A percentile compares a stretch with the other conserved stretches of the same genome.
Evolutionary conservation across 2,113 vertebrate species (phyloP).

Genomic region (Pan paniscus): DNA sequence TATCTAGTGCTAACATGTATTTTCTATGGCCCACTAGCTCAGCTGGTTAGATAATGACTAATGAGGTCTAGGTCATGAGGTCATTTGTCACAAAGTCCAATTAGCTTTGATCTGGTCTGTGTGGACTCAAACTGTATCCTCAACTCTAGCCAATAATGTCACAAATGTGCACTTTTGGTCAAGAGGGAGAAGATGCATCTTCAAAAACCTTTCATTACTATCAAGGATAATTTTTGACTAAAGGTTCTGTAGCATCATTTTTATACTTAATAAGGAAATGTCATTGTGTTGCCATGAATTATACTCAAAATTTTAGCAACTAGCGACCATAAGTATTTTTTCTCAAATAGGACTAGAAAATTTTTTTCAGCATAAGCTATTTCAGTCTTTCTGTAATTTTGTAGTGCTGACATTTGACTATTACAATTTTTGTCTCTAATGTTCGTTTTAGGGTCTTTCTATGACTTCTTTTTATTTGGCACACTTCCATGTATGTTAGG

Average conservation of each 20-base stretch:
- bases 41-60: constrained; percentile 42
- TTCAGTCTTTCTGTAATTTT: constrained; percentile 23
- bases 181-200: neutral
- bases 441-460: neutral
- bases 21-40: neutral
- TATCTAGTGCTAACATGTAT: neutral
- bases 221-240: neutral
- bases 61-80: constrained; percentile 43
- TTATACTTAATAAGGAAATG: constrained; percentile 22
- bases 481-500: neutral
- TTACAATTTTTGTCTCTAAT: neutral
- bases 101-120: constrained; percentile 45
- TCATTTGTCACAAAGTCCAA: constrained; percentile 40
- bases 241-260: neutral
- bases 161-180: neutral
- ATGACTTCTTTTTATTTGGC: neutral
- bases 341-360: neutral
- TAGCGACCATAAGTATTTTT: constrained; percentile 18
- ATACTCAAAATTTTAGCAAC: neutral
- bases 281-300: constrained; percentile 16
- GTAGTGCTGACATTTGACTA: neutral
- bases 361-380: neutral
- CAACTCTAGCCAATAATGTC: neutral
- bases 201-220: constrained; percentile 2
- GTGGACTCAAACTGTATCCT: neutral